phyloP scores from a whole-genome alignment of 2,113 vertebrate species.

The Damaliscus lunatus region DNA sequence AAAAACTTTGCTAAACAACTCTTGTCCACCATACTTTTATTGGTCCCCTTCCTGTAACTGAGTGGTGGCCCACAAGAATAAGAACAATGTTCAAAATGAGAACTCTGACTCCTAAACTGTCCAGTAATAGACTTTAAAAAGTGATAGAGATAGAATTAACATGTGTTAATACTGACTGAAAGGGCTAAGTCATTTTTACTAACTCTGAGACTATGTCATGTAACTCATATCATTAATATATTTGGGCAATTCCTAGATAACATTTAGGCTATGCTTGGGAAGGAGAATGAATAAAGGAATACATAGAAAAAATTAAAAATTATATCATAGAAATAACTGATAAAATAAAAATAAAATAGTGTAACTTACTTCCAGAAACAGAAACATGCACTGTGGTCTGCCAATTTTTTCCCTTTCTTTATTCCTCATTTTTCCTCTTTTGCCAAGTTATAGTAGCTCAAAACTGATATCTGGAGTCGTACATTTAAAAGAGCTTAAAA shows the following conservation, averaged over 20 bases:
- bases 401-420: not conserved
- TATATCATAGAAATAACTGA: not conserved
- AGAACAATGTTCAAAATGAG: not conserved
- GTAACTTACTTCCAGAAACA: not conserved
- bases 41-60: not conserved
- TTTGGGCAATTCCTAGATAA: not conserved
- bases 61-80: not conserved
- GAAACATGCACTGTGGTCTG: not conserved
- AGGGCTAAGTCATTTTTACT: not conserved
- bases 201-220: not conserved
- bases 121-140: not conserved
- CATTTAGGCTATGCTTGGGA: not conserved
- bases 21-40: not conserved
- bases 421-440: not conserved
- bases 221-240: not conserved
- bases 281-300: not conserved
- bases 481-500: not conserved
- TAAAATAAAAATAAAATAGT: not conserved
- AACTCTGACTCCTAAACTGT: not conserved
- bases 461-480: not conserved
- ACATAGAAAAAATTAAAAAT: not conserved
- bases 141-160: not conserved
- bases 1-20: not conserved
- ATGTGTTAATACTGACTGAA: not conserved
- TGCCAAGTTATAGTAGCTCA: not conserved